Base-by-base conservation (phyloP, 2,113 vertebrate genomes). In the Macrotus californicus region DNA sequence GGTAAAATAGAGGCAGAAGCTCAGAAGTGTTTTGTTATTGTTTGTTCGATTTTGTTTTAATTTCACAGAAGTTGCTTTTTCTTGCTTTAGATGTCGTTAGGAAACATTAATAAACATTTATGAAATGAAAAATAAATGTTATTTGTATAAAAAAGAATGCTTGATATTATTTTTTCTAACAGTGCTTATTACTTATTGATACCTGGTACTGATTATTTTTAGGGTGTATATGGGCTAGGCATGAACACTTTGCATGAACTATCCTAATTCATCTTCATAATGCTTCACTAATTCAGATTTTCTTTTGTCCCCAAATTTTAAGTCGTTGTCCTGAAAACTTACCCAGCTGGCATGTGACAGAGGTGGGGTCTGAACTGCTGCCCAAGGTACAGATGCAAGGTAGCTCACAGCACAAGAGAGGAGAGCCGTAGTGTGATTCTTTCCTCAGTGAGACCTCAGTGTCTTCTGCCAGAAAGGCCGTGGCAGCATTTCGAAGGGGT, bases 41-140 rank as follows among this genome's bases (percentile, higher is more conserved):
- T 70, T 46, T 46, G 7, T 61, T 76, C 26, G 10, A 31, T 54
- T 93, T 70, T 72, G 1, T 95, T 96, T 73, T 39, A 26, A 48
- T 67, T 87, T 43, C 12, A 36, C 29, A 56, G 64, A 75, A 48
- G 0, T 80, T 56, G 21, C 11, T 11, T 83, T 36, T 61, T 15
- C 43, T 80, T 79, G 1, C 54, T 80, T 79, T 75, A 83, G 29
- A 86, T 7, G 0, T 11, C 61, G 4, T 90, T 64, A 91, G 9
- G 72, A 56, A 22, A 80, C 46, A 66, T 66, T 75, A 89, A 64
- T 64, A 48, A 79, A 93, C 24, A 36, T 52, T 69, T 67, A 48
- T 18, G 18, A 22, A 34, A 48, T 69, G 43, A 41, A 75, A 56
- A 87, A 56, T 70, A 66, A 64, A 15, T 41, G 61, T 31, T 67